Evolutionary conservation across 2,797 vertebrate genomes (phyloP).

Genomic region (Microctenopoma stevenorrisi): DNA sequence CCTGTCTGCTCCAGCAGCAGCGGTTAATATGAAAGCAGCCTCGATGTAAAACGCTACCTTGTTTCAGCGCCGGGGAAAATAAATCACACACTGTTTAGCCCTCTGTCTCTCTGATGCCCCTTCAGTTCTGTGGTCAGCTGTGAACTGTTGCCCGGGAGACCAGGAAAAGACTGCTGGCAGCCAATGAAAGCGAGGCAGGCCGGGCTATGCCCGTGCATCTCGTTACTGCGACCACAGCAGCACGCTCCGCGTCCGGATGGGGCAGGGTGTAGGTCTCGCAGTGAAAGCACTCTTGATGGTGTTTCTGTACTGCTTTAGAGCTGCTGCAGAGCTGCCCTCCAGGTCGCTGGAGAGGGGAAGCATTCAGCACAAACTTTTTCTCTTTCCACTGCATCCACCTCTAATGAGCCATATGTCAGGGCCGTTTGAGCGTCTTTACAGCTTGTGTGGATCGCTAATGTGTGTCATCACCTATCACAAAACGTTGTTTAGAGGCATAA

Average conservation of each 20-base stretch:
- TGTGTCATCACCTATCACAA: not conserved
- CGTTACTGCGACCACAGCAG: conserved; percentile 71
- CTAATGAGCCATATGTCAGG: not conserved
- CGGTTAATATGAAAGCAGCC: conserved; percentile 68
- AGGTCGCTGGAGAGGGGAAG: conserved; percentile 25
- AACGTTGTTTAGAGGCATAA: conserved; percentile 3
- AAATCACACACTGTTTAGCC: conserved; percentile 77
- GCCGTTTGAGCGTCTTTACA: not conserved
- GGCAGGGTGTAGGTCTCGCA: conserved; percentile 12
- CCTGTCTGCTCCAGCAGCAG: conserved; percentile 52
- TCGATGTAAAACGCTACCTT: conserved; percentile 72
- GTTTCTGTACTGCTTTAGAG: conserved; percentile 34
- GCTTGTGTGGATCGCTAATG: not conserved
- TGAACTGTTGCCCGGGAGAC: conserved; percentile 79
- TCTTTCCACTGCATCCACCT: not conserved
- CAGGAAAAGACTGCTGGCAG: conserved; percentile 71
- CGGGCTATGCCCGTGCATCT: conserved; percentile 69
- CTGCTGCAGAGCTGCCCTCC: conserved; percentile 10
- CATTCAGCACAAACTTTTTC: conserved; percentile 14
- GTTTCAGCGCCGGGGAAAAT: conserved; percentile 79
- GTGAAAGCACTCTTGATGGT: conserved; percentile 25
- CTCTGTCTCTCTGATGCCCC: conserved; percentile 66
- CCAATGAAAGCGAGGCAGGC: conserved; percentile 71
- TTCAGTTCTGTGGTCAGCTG: conserved; percentile 74
- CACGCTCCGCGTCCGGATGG: conserved; percentile 43